Conservation (phyloP, 1,140 invertebrate species). For the Drosophila hydei region DNA sequence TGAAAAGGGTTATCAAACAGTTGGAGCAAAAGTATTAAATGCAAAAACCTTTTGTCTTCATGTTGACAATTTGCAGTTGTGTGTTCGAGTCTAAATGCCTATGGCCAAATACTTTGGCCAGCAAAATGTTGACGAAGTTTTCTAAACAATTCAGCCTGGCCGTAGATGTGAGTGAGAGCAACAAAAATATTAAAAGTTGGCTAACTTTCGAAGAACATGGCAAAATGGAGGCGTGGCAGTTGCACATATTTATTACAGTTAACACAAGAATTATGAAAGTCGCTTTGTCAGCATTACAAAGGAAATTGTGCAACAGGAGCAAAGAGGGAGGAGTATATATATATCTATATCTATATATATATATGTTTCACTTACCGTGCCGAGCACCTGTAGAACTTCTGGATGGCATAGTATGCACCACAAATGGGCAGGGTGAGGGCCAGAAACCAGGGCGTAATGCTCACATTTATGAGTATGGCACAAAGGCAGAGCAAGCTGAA, state of each 20-base stretch:
- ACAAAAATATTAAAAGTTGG: conserved; percentile 21
- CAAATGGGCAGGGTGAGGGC: conserved; percentile 88
- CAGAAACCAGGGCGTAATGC: conserved; percentile 89
- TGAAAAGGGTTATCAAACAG: conserved; percentile 9
- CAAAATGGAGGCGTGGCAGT: conserved; percentile 12
- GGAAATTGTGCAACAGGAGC: not conserved
- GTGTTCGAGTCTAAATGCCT: conserved; percentile 39
- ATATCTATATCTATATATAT: not conserved
- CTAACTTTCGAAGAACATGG: not conserved
- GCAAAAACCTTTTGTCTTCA: conserved; percentile 42
- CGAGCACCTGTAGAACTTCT: conserved; percentile 89
- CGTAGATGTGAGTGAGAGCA: not conserved
- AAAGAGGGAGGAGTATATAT: not conserved
- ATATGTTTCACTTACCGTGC: conserved; percentile 86
- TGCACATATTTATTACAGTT: conserved; percentile 41
- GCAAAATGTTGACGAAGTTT: conserved; percentile 39
- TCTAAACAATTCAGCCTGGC: conserved; percentile 17
- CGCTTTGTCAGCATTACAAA: conserved; percentile 43
- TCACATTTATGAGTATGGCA: conserved; percentile 89
- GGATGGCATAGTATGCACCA: conserved; percentile 87
- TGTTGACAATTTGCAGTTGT: conserved; percentile 27
- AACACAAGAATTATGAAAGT: conserved; percentile 39
- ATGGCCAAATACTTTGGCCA: conserved; percentile 43
- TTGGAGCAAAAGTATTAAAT: conserved; percentile 27
- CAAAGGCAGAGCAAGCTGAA: conserved; percentile 89